Base-by-base conservation (phyloP, 2,797 vertebrate genomes). In the Hydrocynus forskahlii region DNA sequence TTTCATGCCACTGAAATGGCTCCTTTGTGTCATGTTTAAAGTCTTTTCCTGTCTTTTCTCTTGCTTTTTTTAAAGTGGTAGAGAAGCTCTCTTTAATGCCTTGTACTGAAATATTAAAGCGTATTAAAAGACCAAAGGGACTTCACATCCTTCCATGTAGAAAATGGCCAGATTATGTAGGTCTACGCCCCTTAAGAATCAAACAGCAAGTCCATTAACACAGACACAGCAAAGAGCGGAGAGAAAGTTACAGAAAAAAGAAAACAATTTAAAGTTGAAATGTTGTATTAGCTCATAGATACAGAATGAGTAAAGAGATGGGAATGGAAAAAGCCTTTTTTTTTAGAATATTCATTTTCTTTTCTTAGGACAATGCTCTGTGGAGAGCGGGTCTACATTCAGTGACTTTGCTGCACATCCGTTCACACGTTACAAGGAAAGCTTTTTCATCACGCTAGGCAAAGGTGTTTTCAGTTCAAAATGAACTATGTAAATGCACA, bases 161-260 rank as follows among this genome's bases (percentile, higher is more conserved):
- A 66, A 62, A 79, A 71, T 50, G 62, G 57, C 54, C 66, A 75
- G 68, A 72, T 79, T 70, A 59, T 60, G 35, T 76, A 63, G 52
- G 1, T 17, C n/a, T 57, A 43, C 2, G 55, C 35, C 78, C 72
- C 70, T 35, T 35, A 50, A 69, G 74, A 67, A 60, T 57, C 77
- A 72, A 75, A 69, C 71, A 70, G 71, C 80, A 75, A 81, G 81
- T 76, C 67, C 79, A 77, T 83, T 89, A 87, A 89, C 76, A 89
- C 76, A 88, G 88, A 76, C 83, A 82, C 86, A 81, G 68, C 48
- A 84, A 82, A 80, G 72, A 81, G 75, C 5, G 38, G 14, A 64
- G 40, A 83, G 25, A 14, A 52, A 52, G 57, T 78, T 85, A 54
- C 87, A 80, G 73, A 74, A 76, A 81, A 69, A 80, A 75, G 81